Conservation (phyloP, 2,888 invertebrate genomes). For the Pedicia rivosa region DNA sequence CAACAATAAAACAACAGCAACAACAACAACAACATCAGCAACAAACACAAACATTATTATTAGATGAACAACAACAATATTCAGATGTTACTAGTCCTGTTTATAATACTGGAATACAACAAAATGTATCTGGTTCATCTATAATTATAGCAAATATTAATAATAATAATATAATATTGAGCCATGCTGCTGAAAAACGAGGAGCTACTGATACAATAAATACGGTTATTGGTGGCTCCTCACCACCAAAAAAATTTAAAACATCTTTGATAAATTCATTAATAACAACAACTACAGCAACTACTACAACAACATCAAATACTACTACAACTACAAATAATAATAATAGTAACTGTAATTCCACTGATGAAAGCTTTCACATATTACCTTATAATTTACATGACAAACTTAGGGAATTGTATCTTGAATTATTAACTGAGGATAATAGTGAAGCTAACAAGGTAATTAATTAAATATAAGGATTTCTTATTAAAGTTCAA, state of each 20-base stretch:
- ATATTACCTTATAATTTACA: constrained; percentile 19
- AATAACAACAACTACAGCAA: background rate
- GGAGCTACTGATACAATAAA: background rate
- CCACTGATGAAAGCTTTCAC: background rate
- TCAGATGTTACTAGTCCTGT: constrained; percentile 6
- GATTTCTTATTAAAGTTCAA: no score
- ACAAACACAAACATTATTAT: constrained; percentile 11
- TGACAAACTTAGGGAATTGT: constrained; percentile 28
- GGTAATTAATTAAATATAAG: no score
- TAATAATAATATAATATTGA: background rate
- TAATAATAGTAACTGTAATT: background rate
- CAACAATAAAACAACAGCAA: constrained; percentile 13
- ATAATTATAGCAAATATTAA: background rate
- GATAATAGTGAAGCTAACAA: constrained; percentile 28
- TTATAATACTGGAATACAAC: background rate
- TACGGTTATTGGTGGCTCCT: background rate
- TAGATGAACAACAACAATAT: constrained; percentile 11
- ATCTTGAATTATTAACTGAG: constrained; percentile 25
- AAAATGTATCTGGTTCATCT: background rate
- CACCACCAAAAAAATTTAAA: constrained; percentile 10
- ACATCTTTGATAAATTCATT: constrained; percentile 16
- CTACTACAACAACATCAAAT: constrained; percentile 11
- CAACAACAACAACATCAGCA: constrained; percentile 13
- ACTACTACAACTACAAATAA: constrained; percentile 12
- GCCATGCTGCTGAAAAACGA: background rate